Percentiles rank a stretch among this genome's conserved stretches.
These are phyloP conservation scores for Sericinus montela DNA, from an alignment of 2,888 invertebrate genomes.

Conservation along the genomic window DNA sequence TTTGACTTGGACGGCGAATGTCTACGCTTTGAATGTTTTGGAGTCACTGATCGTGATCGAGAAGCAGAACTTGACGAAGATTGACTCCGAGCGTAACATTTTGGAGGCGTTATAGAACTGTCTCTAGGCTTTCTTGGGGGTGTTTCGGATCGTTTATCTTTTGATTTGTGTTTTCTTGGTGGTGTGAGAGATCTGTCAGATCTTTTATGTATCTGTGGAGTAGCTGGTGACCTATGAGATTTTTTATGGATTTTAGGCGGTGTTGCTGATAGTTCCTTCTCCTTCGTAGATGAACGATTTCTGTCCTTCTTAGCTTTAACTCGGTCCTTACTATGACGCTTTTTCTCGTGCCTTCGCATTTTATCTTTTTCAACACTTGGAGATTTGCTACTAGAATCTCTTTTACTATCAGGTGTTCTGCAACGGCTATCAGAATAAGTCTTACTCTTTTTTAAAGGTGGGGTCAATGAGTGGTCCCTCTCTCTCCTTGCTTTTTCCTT, in stretches of 20 bases:
- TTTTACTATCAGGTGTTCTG: conserved; percentile 26
- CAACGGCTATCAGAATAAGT: conserved; percentile 38
- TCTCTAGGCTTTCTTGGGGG: conserved; percentile 46
- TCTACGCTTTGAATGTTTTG: conserved; percentile 36
- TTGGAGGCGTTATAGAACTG: conserved; percentile 62
- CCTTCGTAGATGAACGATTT: conserved; percentile 39
- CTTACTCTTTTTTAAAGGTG: conserved; percentile 40
- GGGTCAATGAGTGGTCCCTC: conserved; percentile 39
- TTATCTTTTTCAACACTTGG: conserved; percentile 33
- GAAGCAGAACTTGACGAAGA: conserved; percentile 52
- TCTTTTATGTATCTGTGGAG: conserved; percentile 44
- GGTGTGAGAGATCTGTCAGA: conserved; percentile 39
- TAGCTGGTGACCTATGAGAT: conserved; percentile 41
- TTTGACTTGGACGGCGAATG: conserved; percentile 33
- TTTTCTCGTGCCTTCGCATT: conserved; percentile 31
- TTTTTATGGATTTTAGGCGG: conserved; percentile 37
- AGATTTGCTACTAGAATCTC: conserved; percentile 21
- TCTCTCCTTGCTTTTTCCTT: conserved; percentile 35
- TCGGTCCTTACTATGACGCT: conserved; percentile 37
- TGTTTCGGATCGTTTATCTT: conserved; percentile 37
- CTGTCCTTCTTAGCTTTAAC: conserved; percentile 35
- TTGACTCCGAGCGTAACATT: conserved; percentile 54
- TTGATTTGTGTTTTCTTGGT: conserved; percentile 41
- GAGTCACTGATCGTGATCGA: conserved; percentile 42
- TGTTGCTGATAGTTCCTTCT: conserved; percentile 25